phyloP scores from a whole-genome alignment of 2,888 invertebrate genomes.

The Hemicrepidius hirtus region DNA sequence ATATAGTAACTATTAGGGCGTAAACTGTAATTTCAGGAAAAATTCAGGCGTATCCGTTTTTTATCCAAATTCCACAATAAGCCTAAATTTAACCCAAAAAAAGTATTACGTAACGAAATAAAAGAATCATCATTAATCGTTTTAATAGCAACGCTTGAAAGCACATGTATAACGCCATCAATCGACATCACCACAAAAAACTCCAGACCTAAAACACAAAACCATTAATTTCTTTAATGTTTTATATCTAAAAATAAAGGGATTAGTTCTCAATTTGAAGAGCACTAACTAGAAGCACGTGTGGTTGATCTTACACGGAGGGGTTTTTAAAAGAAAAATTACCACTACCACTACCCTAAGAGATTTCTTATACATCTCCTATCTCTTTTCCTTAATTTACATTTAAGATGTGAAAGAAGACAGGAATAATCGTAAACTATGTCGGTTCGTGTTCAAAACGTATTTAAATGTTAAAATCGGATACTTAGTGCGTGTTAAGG shows the following conservation, averaged over 20 bases:
- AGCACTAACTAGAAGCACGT: constrained; percentile 47
- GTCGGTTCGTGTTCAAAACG: constrained; percentile 24
- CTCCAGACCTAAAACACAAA: neutral
- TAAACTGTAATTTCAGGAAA: too few relatives aligned
- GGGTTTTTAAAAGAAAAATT: constrained; percentile 19
- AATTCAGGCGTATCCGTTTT: too few relatives aligned
- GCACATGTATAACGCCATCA: neutral
- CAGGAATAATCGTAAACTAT: neutral
- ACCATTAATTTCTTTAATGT: constrained; percentile 14
- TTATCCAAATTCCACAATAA: too few relatives aligned
- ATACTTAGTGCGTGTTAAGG: constrained; percentile 33
- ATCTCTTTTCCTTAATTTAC: neutral
- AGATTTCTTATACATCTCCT: neutral
- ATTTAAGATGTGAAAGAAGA: neutral
- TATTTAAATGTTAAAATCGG: constrained; percentile 31
- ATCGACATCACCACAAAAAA: constrained; percentile 9
- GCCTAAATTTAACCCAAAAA: too few relatives aligned
- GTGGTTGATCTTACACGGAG: constrained; percentile 24
- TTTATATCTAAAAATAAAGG: constrained; percentile 47
- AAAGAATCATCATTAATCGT: neutral
- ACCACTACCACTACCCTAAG: constrained; percentile 13
- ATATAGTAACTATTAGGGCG: too few relatives aligned
- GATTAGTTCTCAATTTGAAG: constrained; percentile 38
- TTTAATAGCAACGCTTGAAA: neutral
- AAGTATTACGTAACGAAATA: neutral